Conservation (phyloP, 2,888 invertebrate species). For the Ormyrus nitidulus region DNA sequence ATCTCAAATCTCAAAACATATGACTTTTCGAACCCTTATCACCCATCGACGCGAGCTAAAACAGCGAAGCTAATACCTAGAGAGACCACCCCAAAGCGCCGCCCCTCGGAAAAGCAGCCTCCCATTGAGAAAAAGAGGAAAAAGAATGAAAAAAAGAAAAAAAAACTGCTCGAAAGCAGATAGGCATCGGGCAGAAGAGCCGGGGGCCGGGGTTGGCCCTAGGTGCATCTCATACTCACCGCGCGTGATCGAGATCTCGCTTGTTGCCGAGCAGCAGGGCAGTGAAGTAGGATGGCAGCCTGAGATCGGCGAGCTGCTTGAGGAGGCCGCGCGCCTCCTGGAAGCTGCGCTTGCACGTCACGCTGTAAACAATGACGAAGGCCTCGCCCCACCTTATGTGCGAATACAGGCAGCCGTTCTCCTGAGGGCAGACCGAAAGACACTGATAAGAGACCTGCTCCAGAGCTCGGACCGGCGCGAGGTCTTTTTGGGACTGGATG, state of each 20-base stretch:
- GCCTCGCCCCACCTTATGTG: slow-evolving; percentile 90
- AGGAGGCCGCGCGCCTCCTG: slow-evolving; percentile 84
- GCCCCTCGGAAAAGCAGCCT: no score
- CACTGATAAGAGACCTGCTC: background rate
- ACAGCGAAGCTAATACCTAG: no score
- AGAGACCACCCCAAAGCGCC: no score
- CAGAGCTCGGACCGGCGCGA: background rate
- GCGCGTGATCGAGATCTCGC: slow-evolving; percentile 87
- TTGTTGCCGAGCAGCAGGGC: slow-evolving; percentile 88
- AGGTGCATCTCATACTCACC: slow-evolving; percentile 76
- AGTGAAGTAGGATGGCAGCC: slow-evolving; percentile 86
- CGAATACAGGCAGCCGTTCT: slow-evolving; percentile 85
- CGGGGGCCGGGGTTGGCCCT: no score
- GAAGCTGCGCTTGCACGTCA: slow-evolving; percentile 86
- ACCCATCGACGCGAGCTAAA: no score
- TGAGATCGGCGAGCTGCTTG: slow-evolving; percentile 83
- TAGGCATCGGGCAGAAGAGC: no score
- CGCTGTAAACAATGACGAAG: slow-evolving; percentile 88
- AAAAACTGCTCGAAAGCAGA: no score
- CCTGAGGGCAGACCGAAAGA: slow-evolving; percentile 76
- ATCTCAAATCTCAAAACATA: no score
- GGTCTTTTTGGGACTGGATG: no score
- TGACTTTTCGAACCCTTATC: no score
- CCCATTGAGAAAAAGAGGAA: no score
- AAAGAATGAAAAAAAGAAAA: no score